Base-by-base conservation (phyloP, 1,140 invertebrate species). In the Caerostris extrusa region DNA sequence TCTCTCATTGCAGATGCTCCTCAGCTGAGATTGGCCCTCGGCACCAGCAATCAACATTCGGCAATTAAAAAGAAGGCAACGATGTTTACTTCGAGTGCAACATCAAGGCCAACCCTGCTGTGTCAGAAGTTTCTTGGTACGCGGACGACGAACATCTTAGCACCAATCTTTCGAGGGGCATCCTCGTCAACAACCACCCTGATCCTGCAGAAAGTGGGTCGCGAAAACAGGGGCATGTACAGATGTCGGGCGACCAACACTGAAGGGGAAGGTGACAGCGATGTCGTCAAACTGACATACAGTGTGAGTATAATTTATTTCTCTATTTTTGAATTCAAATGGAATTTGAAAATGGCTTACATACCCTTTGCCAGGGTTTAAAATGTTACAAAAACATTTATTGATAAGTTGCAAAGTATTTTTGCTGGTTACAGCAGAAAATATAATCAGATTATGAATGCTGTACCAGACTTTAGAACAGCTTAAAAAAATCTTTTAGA, bases 231-330 rank as follows among this genome's bases (percentile, higher is more conserved):
- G 6, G 96, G 96, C 6, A 71, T 94, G 10, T 99, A 99, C 96
- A 98, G 98, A 2, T 99, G 98, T 95, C 97, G 98, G 3, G 98
- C 98, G 0, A 98, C 97, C 96, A 99, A 99, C 96, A 97, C 97
- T 0, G 98, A 98, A 96, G 98, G 98, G 1, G 98, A 98, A 95
- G 98, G 98, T 7, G 98, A 98, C 94, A 98, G 98, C 96, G 97
- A 97, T 81, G 97, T 97, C 1, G 98, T 99, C 95, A 97, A 97
- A 91, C 96, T 99, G 87, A 98, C 96, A 98, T 99, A 81, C 97
- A 98, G n/a, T 95, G 95, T 95, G 93, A 95, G 94, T 94, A 87
- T 85, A 6, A 2, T 34, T 34, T 34, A 2, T 34, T 34, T 34
- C 2, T 34, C 34, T 34, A 34, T 2, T 34, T 34, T 34, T 34